Evolutionary conservation across 2,113 vertebrate species (phyloP), one percentile per base, ranked within the genome.

Genomic region (Amazona vittata): DNA sequence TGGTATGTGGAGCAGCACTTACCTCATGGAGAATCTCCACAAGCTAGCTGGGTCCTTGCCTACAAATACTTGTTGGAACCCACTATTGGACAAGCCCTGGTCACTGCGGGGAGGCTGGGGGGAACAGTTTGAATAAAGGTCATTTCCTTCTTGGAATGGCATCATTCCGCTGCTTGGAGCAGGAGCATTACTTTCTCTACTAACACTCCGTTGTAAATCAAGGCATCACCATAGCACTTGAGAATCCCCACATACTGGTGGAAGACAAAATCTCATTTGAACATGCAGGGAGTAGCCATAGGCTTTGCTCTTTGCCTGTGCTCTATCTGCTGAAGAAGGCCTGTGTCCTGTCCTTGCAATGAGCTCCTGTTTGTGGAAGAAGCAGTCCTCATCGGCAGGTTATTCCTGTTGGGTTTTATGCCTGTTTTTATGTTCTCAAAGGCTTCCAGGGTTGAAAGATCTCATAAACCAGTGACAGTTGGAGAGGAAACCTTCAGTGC

Each of bases 201-300:
- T 11, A 16, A n/a, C 1, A 3, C 1, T 0, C 0, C 1, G 12
- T 59, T 35, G 18, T 71, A 75, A 76, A 71, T 41, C 0, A 3
- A 90, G 28, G 35, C 41, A 63, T 63, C 39, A n/a, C 29, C n/a
- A 19, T n/a, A 64, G 41, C n/a, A 75, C 9, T 69, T 87, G 50
- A 19, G 9, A 84, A 14, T 21, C 57, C 55, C 11, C 28, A 93
- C 7, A 41, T 35, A 9, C 50, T 85, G n/a, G 3, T 9, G 43
- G 35, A 73, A 50, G 37, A 47, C 57, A 78, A 37, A 78, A 63
- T 71, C 19, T 79, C 16, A 15, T 94, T 71, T 90, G 12, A 57
- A 64, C 21, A 73, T 2, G 8, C 1, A 7, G 39, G 28, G 13
- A 68, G 28, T 19, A 85, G 47, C 53, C 4, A 1, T 85, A 35